These are phyloP conservation scores for Ctenopoma multispine DNA, from an alignment of 2,797 vertebrate genomes.

Conservation along the genomic window DNA sequence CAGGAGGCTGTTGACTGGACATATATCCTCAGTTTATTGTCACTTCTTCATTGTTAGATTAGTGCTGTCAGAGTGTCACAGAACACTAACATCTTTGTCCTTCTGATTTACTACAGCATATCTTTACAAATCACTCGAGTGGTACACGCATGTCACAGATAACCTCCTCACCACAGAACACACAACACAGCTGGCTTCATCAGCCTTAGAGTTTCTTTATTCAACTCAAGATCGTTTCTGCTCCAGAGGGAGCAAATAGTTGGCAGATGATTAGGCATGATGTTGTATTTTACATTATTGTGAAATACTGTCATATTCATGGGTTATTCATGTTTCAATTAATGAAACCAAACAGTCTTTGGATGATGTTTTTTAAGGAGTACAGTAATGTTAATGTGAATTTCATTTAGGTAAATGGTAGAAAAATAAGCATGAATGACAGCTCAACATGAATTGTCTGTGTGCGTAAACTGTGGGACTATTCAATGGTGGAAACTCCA, in stretches of 20 bases:
- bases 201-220: constrained; percentile 15
- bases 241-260: background rate
- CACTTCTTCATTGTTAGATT: constrained; percentile 18
- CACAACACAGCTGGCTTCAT: constrained; percentile 12
- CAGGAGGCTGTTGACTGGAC: background rate
- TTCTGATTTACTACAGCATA: background rate
- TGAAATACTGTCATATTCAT: background rate
- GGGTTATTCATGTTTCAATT: background rate
- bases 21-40: constrained; percentile 1
- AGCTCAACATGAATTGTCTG: background rate
- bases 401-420: background rate
- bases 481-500: background rate
- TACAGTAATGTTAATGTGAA: no score
- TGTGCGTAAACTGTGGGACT: background rate
- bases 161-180: background rate
- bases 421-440: background rate
- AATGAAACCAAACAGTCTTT: background rate
- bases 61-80: background rate
- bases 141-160: background rate
- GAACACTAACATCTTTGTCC: constrained; percentile 41
- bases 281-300: background rate
- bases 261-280: no score
- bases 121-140: background rate
- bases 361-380: background rate
- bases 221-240: background rate